Evolutionary conservation across 2,888 invertebrate species (phyloP), one percentile per base, ranked within the genome.

Genomic region (Acronicta leporina): DNA sequence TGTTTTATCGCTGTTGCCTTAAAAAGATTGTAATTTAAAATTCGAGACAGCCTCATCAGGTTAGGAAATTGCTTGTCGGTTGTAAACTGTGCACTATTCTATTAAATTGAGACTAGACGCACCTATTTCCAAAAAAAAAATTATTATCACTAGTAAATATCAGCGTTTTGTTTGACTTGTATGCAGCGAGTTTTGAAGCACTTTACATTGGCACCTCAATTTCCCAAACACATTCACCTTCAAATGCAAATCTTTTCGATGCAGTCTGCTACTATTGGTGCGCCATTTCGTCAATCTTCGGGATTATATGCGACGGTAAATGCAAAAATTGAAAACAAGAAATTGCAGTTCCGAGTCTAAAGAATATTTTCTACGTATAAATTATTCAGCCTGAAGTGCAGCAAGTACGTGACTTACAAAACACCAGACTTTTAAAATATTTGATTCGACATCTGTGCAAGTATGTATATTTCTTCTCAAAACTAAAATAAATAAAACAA

Each of bases 211-310:
- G 48, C 66, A 71, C 51, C 63, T 66, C 59, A 54, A 70, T 77
- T 78, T 75, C 47, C 69, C 60, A 71, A 79, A 73, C 60, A 62
- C 63, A 68, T 62, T 75, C 63, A 69, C 50, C 52, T 42, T 58
- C 53, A 47, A 68, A 73, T 68, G 59, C 64, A 77, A 80, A 79
- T 81, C 69, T 72, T 76, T 72, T 61, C 66, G 42, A 67, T 64
- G 71, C 60, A 74, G 67, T 62, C 56, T 52, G 65, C 68, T 57
- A 53, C 60, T 57, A 38, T 44, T 65, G 47, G 50, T 62, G 57
- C 51, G 74, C 75, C 69, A 68, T 76, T 77, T 74, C 64, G 63
- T 68, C 75, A 70, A 65, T 68, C 70, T 61, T 52, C 41, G 41
- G 63, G 75, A 77, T 79, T 73, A 77, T 47, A 59, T 66, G 53